These are phyloP conservation scores for Cherax destructor DNA, from an alignment of 1,140 invertebrate species.

Conservation along the genomic window DNA sequence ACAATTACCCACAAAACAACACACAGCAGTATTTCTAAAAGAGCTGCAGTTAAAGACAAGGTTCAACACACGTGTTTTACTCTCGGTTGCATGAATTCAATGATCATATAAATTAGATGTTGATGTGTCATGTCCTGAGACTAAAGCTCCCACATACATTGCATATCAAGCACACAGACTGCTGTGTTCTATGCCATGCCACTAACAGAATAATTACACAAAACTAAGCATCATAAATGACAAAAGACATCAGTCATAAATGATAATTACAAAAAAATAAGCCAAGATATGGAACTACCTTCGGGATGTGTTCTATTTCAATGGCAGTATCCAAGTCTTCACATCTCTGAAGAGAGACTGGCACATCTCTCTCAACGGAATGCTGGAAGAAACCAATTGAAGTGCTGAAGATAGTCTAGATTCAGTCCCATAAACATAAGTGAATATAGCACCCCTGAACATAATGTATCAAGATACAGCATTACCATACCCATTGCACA, in stretches of 20 bases:
- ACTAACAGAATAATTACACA: too few species aligned
- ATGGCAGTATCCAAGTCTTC: constrained; percentile 53
- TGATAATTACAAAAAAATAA: neutral
- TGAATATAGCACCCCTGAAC: neutral
- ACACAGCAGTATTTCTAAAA: too few species aligned
- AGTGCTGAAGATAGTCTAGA: neutral
- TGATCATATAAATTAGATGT: too few species aligned
- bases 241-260: neutral
- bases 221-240: neutral
- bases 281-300: constrained; percentile 30
- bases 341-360: constrained; percentile 30
- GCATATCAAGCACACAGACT: too few species aligned
- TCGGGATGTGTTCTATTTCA: constrained; percentile 58
- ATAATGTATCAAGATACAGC: neutral
- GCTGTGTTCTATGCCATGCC: too few species aligned
- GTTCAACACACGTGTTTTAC: too few species aligned
- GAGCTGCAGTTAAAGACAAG: too few species aligned
- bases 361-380: constrained; percentile 46
- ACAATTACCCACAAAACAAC: too few species aligned
- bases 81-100: too few species aligned
- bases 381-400: constrained; percentile 39
- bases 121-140: too few species aligned
- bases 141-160: too few species aligned
- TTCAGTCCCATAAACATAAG: neutral
- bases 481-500: neutral